Evolutionary conservation across 2,797 vertebrate genomes (phyloP).

Genomic region (Fistularia tabacaria): DNA sequence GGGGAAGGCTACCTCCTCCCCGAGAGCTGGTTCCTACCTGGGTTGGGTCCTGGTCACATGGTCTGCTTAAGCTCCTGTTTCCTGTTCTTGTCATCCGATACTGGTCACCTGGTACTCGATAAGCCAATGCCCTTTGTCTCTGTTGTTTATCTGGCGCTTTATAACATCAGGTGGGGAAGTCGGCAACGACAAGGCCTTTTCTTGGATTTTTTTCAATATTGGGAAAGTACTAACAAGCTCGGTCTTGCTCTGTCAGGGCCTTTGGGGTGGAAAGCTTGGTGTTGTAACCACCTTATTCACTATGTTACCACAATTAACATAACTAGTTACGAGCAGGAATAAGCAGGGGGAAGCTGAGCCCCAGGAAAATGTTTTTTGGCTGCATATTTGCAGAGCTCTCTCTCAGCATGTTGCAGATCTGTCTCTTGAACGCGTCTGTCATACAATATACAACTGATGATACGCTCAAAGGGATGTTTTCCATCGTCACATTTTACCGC

Average conservation of each 20-base stretch:
- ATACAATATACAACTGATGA: slow-evolving; percentile 11
- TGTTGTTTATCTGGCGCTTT: not conserved
- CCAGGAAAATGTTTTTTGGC: slow-evolving; percentile 36
- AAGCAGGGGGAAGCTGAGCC: slow-evolving; percentile 26
- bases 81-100: slow-evolving; percentile 53
- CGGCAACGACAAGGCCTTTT: not conserved
- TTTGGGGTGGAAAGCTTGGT: not conserved
- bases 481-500: not conserved
- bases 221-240: slow-evolving; percentile 8
- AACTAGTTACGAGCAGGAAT: slow-evolving; percentile 44
- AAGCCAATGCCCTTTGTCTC: slow-evolving; percentile 31
- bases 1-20: slow-evolving; percentile 10
- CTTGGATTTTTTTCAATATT: not conserved
- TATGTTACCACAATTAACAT: slow-evolving; percentile 24
- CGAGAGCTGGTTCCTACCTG: slow-evolving; percentile 31
- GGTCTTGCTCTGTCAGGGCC: slow-evolving; percentile 5
- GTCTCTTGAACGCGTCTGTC: not conserved
- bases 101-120: slow-evolving; percentile 45
- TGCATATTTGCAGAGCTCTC: slow-evolving; percentile 42
- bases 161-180: slow-evolving; percentile 5
- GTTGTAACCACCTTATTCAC: not conserved
- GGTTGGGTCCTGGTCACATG: slow-evolving; percentile 38
- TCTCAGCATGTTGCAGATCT: not conserved
- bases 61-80: slow-evolving; percentile 36
- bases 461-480: not conserved